Evolutionary conservation across 2,113 vertebrate species (phyloP), one percentile per base, ranked within the genome.

Genomic region (Menidia beryllina): DNA sequence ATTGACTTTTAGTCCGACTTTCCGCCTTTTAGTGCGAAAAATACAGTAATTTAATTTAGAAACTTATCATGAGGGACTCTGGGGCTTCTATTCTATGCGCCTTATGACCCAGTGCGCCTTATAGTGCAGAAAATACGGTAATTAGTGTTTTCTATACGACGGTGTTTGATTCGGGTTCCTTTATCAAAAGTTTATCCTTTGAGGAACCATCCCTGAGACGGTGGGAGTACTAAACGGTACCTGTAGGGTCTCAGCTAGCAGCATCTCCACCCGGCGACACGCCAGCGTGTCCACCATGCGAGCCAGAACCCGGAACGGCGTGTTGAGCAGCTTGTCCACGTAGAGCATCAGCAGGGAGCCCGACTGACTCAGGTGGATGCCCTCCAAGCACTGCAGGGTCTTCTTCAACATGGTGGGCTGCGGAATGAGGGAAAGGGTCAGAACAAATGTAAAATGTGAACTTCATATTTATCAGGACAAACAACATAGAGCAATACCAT

Each of bases 331-430:
- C 90, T 96, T 96, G 90, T 99, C 97, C 86, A 98, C 95, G 0
- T 97, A 98, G 0, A 99, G 84, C 0, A 96, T 95, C 24, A 99
- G 80, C 83, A 99, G 94, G 0, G 97, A 96, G 0, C 98, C 98
- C 0, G 98, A 99, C 91, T 99, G 98, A 89, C 97, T 98, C 36
- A 99, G 94, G 72, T 99, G 98, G 79, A 99, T 98, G n/a, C 96
- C 97, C 70, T 98, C 98, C 83, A 99, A 76, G 87, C 98, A 99
- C 89, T 97, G 96, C 1, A 99, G 88, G 0, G 97, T 98, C 71
- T 96, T 99, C 92, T 96, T 97, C 75, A 99, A 88, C 63, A 94
- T 93, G 34, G 95, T 95, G 25, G 97, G 97, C 98, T 99, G 47
- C 45, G n/a, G n/a, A n/a, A n/a, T n/a, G n/a, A n/a, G n/a, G n/a